These are phyloP conservation scores for Drosophila chauvacae DNA, from an alignment of 1,140 invertebrate species.

Conservation along the genomic window DNA sequence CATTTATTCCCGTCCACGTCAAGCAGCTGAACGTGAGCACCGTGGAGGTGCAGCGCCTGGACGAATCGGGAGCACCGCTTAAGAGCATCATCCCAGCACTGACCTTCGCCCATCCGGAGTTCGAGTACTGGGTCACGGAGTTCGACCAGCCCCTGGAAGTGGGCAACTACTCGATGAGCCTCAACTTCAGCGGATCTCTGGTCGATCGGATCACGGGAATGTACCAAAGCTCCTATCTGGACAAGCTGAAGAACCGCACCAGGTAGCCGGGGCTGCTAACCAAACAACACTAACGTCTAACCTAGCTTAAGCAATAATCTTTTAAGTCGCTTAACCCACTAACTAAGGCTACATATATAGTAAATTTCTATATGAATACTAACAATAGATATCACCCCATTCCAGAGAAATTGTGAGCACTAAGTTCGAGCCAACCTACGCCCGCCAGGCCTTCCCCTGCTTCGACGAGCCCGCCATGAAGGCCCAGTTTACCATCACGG, in stretches of 20 bases:
- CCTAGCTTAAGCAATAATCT: background rate
- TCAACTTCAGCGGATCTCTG: conserved; percentile 90
- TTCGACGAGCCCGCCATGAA: conserved; percentile 98
- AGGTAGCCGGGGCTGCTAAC: conserved; percentile 85
- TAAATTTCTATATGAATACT: too few relatives aligned
- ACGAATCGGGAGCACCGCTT: conserved; percentile 56
- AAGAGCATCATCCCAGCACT: conserved; percentile 52
- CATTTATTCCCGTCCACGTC: conserved; percentile 89
- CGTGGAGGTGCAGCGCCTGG: conserved; percentile 57
- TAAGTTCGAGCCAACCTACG: conserved; percentile 97
- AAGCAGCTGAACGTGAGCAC: conserved; percentile 85
- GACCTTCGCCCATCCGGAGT: conserved; percentile 86
- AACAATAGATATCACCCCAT: conserved; percentile 25
- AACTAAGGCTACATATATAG: background rate
- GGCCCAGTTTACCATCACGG: conserved; percentile 92
- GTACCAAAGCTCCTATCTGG: conserved; percentile 91
- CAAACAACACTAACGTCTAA: conserved; percentile 17
- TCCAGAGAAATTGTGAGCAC: conserved; percentile 92
- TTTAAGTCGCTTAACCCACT: background rate
- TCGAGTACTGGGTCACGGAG: conserved; percentile 89
- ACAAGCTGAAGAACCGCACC: conserved; percentile 86
- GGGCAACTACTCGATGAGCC: conserved; percentile 87
- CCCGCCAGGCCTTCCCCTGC: conserved; percentile 95
- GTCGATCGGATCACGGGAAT: conserved; percentile 90
- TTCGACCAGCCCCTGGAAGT: conserved; percentile 85